Evolutionary conservation across 2,113 vertebrate species (phyloP).

Genomic region (Megaceryle torquata): DNA sequence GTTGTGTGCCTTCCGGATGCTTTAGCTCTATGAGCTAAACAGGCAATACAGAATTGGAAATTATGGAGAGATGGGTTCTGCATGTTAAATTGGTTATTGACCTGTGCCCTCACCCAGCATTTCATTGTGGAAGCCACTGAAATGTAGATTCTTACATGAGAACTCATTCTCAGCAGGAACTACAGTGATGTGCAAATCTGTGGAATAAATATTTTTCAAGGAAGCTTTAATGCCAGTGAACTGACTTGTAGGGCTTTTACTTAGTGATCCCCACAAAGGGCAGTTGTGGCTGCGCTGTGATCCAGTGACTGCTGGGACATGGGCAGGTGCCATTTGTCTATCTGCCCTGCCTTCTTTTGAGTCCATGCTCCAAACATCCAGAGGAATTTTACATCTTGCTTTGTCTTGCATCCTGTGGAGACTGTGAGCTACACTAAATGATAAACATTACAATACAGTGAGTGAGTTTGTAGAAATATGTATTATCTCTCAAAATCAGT

Average conservation of each 20-base stretch:
- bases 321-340: not conserved
- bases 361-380: not conserved
- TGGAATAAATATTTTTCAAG: not conserved
- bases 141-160: not conserved
- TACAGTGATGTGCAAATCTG: not conserved
- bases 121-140: not conserved
- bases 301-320: not conserved
- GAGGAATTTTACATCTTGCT: not conserved
- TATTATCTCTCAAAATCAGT: not conserved
- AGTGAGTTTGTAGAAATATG: not conserved
- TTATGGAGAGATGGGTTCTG: not conserved
- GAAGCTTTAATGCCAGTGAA: not conserved
- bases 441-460: not conserved
- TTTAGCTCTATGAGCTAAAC: not conserved
- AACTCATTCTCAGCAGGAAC: not conserved
- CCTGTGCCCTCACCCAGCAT: not conserved
- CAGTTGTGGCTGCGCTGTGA: not conserved
- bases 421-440: not conserved
- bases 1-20: not conserved
- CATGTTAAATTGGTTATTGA: not conserved
- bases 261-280: not conserved
- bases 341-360: not conserved
- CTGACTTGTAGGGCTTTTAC: not conserved
- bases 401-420: not conserved
- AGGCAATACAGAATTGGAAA: not conserved